Evolutionary conservation across 2,888 invertebrate species (phyloP), one percentile per base, ranked within the genome.

Genomic region (Tiliacea citrago): DNA sequence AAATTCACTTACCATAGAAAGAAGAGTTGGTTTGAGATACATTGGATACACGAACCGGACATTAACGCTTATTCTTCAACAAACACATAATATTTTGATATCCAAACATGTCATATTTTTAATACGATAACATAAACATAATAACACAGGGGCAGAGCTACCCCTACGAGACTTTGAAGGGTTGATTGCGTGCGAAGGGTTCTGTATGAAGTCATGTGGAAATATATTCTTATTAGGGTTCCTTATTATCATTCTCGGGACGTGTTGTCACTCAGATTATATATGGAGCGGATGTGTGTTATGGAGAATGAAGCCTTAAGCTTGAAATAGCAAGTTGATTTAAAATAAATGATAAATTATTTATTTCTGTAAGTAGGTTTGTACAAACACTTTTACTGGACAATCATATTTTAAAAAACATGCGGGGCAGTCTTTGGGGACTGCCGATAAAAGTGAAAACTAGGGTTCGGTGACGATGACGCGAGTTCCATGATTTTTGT

Each of bases 121-220:
- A 73, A 83, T 70, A 68, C 18, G 60, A 78, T 29, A 29, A 29
- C 29, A 29, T 29, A 83, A 10, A 12, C 49, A 77, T 53, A 84
- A 77, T 70, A 83, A 75, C 39, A 68, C 55, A 24, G 71, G 75
- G 73, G 66, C 77, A 68, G 67, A 75, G 75, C 45, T 68, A 75
- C 63, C 75, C 77, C 24, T 24, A 18, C 47, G 65, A 70, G 73
- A 84, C 84, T 79, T 69, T 79, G 42, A 71, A 51, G 84, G 86
- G 82, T 86, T 84, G 83, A 84, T 77, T 78, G 81, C 82, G 73
- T 81, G 71, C 78, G 74, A 86, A 78, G 82, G 78, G 71, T 75
- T 74, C 66, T 35, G 61, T 66, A 71, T 69, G 75, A 75, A 65
- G 79, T 86, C 84, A 81, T 49, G 81, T 73, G 81, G 79, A 86